Conservation (phyloP, 2,797 vertebrate genomes). For the Dendrocincla tyrannina region DNA sequence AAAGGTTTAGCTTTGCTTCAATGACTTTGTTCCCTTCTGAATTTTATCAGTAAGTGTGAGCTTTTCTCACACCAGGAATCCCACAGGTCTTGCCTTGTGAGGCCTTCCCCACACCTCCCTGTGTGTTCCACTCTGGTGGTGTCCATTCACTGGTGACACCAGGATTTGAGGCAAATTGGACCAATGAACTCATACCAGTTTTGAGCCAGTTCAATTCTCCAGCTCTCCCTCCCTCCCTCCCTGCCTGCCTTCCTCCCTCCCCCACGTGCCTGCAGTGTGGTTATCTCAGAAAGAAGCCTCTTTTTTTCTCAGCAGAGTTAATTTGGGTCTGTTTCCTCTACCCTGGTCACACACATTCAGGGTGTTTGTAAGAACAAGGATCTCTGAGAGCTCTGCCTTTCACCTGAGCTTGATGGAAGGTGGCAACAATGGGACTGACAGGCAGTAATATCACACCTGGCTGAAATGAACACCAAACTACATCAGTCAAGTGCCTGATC, state of each 20-base stretch:
- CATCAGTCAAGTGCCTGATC: background rate
- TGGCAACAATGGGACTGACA: background rate
- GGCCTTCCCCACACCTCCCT: fast-evolving
- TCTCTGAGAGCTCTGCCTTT: background rate
- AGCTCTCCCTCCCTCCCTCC: background rate
- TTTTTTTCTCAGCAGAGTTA: background rate
- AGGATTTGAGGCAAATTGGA: background rate
- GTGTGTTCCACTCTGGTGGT: background rate
- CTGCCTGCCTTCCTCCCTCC: too few relatives aligned
- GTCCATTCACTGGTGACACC: background rate
- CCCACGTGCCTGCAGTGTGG: background rate
- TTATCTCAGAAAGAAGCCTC: background rate
- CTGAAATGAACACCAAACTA: background rate
- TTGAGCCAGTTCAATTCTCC: background rate
- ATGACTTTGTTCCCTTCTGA: too few relatives aligned
- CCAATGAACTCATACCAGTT: background rate
- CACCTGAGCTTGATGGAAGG: background rate
- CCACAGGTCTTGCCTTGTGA: background rate
- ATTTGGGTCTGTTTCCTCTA: background rate
- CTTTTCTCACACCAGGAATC: background rate
- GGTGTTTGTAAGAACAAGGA: background rate
- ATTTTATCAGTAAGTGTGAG: too few relatives aligned
- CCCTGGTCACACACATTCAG: background rate
- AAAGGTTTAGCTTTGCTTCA: too few relatives aligned
- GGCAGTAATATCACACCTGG: background rate